phyloP scores from a whole-genome alignment of 2,888 invertebrate species.

The Gortyna flavago region DNA sequence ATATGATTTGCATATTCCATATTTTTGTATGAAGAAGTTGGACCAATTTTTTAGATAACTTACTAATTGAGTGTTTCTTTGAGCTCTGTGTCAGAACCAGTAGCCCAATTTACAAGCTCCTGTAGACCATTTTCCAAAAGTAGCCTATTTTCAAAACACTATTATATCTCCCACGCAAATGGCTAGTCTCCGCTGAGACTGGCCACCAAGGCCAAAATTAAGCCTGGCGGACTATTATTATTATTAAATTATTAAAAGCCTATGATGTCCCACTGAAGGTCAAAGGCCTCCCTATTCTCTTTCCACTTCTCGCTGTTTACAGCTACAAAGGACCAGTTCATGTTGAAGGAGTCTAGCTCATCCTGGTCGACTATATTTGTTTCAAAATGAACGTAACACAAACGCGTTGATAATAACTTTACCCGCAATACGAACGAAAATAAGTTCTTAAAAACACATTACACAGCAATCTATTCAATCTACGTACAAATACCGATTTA shows the following conservation, averaged over 20 bases:
- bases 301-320: no score
- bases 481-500: conserved; percentile 26
- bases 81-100: not conserved
- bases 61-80: not conserved
- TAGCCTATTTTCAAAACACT: no score
- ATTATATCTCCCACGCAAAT: no score
- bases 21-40: not conserved
- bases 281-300: no score
- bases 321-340: no score
- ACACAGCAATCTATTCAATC: conserved; percentile 7
- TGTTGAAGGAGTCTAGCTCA: no score
- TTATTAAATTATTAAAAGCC: no score
- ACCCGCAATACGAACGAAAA: conserved; percentile 12
- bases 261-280: no score
- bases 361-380: not conserved
- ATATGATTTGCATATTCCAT: not conserved
- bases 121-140: not conserved
- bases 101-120: not conserved
- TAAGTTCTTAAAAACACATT: conserved; percentile 42
- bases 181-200: no score
- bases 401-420: not conserved
- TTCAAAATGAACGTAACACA: not conserved
- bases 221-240: not conserved
- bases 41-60: no score
- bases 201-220: not conserved